phyloP scores from a whole-genome alignment of 2,797 vertebrate genomes.

The Ctenochaetus hawaiiensis region DNA sequence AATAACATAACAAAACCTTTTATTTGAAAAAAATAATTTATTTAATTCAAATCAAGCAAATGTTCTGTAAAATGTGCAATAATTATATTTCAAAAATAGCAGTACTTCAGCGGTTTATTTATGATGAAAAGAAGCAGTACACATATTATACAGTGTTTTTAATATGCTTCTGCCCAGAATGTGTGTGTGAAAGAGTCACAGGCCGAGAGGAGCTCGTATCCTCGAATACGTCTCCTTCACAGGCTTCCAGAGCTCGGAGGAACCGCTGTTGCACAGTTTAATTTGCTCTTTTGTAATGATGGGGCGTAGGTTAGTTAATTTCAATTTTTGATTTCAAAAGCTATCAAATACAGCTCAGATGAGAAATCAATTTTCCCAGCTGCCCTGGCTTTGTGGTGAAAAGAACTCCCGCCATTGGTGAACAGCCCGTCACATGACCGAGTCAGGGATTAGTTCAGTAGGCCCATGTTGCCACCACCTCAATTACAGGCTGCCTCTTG shows the following conservation, averaged over 20 bases:
- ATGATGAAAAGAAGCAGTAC: neutral
- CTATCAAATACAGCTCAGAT: slow-evolving; percentile 99
- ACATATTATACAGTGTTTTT: slow-evolving; percentile 24
- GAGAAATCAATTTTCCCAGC: slow-evolving; percentile 99
- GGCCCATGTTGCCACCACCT: slow-evolving; percentile 96
- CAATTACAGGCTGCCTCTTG: slow-evolving; percentile 99
- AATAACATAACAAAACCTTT: neutral
- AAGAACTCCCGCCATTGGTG: slow-evolving; percentile 89
- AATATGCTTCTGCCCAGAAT: slow-evolving; percentile 15
- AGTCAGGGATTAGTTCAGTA: slow-evolving; percentile 98
- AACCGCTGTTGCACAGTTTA: slow-evolving; percentile 93
- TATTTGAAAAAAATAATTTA: slow-evolving; percentile 5
- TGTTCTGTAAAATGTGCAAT: slow-evolving; percentile 9
- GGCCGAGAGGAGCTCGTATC: slow-evolving; percentile 78
- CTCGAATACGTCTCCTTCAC: slow-evolving; percentile 92
- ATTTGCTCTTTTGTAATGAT: slow-evolving; percentile 99
- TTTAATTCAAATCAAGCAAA: slow-evolving; percentile 5
- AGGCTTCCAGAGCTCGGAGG: slow-evolving; percentile 89
- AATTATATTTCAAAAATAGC: slow-evolving; percentile 14
- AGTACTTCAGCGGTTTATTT: neutral
- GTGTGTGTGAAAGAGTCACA: slow-evolving; percentile 36
- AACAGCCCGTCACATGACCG: slow-evolving; percentile 89
- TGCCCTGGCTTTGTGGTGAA: slow-evolving; percentile 95
- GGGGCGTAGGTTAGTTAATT: slow-evolving; percentile 99
- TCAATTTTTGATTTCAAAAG: slow-evolving; percentile 99